These are phyloP conservation scores for Paraplagusia blochii DNA, from an alignment of 2,113 vertebrate species.

Conservation along the genomic window DNA sequence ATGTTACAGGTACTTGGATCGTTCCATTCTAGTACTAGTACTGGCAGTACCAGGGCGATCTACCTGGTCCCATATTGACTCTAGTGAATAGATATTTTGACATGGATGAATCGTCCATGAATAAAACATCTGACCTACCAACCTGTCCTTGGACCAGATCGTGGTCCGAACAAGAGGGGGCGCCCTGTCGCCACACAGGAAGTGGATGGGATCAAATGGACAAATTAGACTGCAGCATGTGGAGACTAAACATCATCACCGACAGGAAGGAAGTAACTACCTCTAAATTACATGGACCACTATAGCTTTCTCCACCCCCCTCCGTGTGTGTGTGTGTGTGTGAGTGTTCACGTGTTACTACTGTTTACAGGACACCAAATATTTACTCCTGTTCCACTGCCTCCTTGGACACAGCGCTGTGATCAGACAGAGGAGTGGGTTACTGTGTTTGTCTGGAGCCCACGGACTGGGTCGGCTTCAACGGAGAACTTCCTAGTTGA, in stretches of 20 bases:
- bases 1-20: too few relatives aligned
- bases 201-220: slow-evolving; percentile 62
- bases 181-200: slow-evolving; percentile 49
- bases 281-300: slow-evolving; percentile 61
- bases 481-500: slow-evolving; percentile 18
- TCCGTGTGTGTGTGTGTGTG: slow-evolving; percentile 18
- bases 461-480: slow-evolving; percentile 37
- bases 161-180: slow-evolving; percentile 41
- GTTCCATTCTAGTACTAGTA: too few relatives aligned
- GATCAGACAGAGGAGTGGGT: slow-evolving; percentile 53
- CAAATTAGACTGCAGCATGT: slow-evolving; percentile 61
- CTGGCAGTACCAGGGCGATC: too few relatives aligned
- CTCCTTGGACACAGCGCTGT: slow-evolving; percentile 54
- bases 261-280: slow-evolving; percentile 74
- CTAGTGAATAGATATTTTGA: too few relatives aligned
- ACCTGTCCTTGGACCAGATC: slow-evolving; percentile 40
- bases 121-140: slow-evolving; percentile 35
- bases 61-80: too few relatives aligned
- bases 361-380: slow-evolving; percentile 73
- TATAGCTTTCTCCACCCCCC: slow-evolving; percentile 12
- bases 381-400: slow-evolving; percentile 68
- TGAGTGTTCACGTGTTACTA: slow-evolving; percentile 28
- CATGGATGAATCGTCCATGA: slow-evolving; percentile 39
- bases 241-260: slow-evolving; percentile 78
- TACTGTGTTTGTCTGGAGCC: slow-evolving; percentile 46